These are phyloP conservation scores for Pilophorus perplexus DNA, from an alignment of 2,888 invertebrate genomes.

Conservation along the genomic window DNA sequence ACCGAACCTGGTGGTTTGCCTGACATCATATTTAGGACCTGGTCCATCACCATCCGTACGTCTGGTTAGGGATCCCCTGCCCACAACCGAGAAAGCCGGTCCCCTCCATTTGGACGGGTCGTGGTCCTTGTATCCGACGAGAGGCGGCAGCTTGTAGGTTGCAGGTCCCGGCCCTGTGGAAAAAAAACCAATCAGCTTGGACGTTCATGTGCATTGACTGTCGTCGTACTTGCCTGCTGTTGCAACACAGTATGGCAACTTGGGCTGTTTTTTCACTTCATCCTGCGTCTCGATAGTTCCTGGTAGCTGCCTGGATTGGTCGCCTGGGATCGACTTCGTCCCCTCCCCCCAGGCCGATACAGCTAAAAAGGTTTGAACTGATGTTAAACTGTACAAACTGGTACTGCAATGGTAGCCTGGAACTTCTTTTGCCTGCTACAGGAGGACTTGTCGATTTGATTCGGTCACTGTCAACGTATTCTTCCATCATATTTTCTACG, in stretches of 20 bases:
- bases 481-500: too few relatives aligned
- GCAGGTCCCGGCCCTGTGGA: conserved; percentile 42
- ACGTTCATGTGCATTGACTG: neutral
- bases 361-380: too few relatives aligned
- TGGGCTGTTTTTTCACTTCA: neutral
- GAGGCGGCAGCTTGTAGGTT: conserved; percentile 30
- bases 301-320: too few relatives aligned
- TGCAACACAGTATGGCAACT: conserved; percentile 22
- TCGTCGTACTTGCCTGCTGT: conserved; percentile 10
- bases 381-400: too few relatives aligned
- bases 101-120: conserved; percentile 39
- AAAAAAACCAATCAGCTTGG: neutral
- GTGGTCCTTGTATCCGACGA: conserved; percentile 34
- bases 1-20: conserved; percentile 32
- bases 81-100: conserved; percentile 36
- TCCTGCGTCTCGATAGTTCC: neutral
- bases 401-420: too few relatives aligned
- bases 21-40: conserved; percentile 35
- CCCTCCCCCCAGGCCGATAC: too few relatives aligned
- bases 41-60: conserved; percentile 5
- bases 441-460: too few relatives aligned
- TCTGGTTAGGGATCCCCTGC: neutral
- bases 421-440: too few relatives aligned
- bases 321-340: too few relatives aligned
- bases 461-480: too few relatives aligned